phyloP scores from a whole-genome alignment of 2,888 invertebrate genomes.

The Drosophila gaucha region DNA sequence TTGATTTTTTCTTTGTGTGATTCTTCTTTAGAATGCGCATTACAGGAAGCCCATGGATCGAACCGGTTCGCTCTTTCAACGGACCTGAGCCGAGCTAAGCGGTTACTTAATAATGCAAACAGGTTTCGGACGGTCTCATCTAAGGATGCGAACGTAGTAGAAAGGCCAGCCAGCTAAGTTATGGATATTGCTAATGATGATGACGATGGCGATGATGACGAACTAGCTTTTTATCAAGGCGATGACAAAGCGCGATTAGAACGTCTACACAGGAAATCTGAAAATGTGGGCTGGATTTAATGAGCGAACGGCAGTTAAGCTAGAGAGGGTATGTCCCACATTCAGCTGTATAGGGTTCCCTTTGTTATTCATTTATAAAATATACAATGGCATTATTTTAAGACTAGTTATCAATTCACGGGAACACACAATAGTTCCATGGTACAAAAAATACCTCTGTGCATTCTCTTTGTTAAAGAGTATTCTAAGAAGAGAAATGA shows the following conservation, averaged over 20 bases:
- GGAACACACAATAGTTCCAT: conserved; percentile 1
- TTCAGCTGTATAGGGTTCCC: conserved; percentile 19
- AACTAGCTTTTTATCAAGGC: conserved; percentile 49
- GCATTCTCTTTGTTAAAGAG: conserved; percentile 1
- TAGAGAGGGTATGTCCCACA: conserved; percentile 3
- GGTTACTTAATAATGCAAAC: conserved; percentile 79
- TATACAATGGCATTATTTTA: conserved; percentile 3
- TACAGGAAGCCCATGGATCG: conserved; percentile 65
- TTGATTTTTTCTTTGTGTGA: conserved; percentile 8
- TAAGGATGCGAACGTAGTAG: conserved; percentile 47
- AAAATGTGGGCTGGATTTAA: conserved; percentile 47
- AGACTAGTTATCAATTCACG: conserved; percentile 7
- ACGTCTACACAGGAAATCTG: conserved; percentile 43
- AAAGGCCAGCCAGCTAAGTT: conserved; percentile 50
- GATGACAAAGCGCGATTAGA: conserved; percentile 72
- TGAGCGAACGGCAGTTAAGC: conserved; percentile 27
- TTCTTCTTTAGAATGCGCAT: conserved; percentile 67
- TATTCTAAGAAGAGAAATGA: neutral
- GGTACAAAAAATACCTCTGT: neutral
- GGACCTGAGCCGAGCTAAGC: conserved; percentile 34
- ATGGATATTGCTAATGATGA: conserved; percentile 61
- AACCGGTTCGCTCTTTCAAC: conserved; percentile 56
- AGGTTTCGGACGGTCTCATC: conserved; percentile 53
- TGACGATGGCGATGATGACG: conserved; percentile 17
- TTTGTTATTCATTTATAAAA: conserved; percentile 13